Percentiles rank a stretch among this genome's conserved stretches.
Conservation (phyloP, 2,797 vertebrate genomes). For the Pseudomugil tenellus region DNA sequence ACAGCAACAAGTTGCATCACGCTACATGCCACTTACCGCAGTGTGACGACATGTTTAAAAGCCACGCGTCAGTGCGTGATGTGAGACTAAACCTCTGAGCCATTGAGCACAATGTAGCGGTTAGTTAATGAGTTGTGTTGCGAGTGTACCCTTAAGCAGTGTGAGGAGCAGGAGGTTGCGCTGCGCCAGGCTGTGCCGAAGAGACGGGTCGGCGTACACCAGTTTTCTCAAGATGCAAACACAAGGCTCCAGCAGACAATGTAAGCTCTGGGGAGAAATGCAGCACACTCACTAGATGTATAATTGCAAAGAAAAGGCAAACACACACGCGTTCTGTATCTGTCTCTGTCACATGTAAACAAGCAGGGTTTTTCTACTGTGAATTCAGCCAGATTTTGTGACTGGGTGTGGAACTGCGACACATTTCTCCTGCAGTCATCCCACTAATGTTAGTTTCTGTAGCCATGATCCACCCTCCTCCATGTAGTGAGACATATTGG, state of each 20-base stretch:
- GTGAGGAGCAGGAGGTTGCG: constrained; percentile 83
- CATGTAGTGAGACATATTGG: constrained; percentile 43
- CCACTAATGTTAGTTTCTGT: constrained; percentile 37
- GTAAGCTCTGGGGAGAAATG: constrained; percentile 80
- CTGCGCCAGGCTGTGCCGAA: constrained; percentile 86
- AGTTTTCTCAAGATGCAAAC: constrained; percentile 90
- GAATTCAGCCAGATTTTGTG: constrained; percentile 29
- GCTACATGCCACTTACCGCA: constrained; percentile 51
- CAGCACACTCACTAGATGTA: constrained; percentile 50
- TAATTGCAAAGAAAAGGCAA: constrained; percentile 56
- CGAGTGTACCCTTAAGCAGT: constrained; percentile 88
- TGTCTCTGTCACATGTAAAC: constrained; percentile 16
- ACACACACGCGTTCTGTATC: constrained; percentile 24
- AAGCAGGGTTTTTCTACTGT: constrained; percentile 31
- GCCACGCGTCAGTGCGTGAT: constrained; percentile 48
- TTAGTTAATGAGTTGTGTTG: constrained; percentile 74
- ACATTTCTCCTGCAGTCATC: constrained; percentile 41
- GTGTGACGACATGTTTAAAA: constrained; percentile 63
- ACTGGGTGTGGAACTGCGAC: constrained; percentile 25
- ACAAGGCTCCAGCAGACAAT: constrained; percentile 86
- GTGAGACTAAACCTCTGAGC: constrained; percentile 52
- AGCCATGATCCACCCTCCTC: constrained; percentile 44
- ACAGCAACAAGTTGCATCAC: constrained; percentile 64
- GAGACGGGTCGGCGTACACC: constrained; percentile 85
- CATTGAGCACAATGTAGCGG: constrained; percentile 45